Evolutionary conservation across 2,888 invertebrate genomes (phyloP).

Genomic region (Drosophila birchii): DNA sequence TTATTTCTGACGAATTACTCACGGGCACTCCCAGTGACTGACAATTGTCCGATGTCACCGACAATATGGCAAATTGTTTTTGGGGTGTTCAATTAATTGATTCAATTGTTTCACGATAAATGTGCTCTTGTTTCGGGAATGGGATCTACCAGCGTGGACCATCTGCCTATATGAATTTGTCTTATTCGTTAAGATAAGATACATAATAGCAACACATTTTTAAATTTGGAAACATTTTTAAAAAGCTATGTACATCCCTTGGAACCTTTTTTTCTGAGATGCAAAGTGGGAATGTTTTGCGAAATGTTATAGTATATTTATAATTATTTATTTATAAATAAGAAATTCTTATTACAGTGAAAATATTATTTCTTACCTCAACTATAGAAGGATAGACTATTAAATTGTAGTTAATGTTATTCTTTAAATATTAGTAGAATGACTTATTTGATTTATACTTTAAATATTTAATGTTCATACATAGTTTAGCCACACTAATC

Average conservation of each 20-base stretch:
- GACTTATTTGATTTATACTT: neutral
- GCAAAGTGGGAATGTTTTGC: neutral
- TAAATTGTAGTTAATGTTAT: neutral
- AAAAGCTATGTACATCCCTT: too few relatives aligned
- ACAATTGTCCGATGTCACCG: conserved; percentile 63
- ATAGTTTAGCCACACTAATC: neutral
- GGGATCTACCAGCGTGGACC: conserved; percentile 18
- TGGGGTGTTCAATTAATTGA: conserved; percentile 39
- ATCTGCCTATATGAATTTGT: conserved; percentile 11
- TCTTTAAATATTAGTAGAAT: neutral
- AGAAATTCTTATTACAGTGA: too few relatives aligned
- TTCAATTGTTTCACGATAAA: conserved; percentile 29
- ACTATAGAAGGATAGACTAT: neutral
- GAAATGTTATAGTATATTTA: too few relatives aligned
- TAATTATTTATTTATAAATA: too few relatives aligned
- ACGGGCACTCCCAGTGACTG: conserved; percentile 28
- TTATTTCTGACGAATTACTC: conserved; percentile 71
- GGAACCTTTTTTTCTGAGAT: neutral
- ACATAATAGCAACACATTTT: neutral
- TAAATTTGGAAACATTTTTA: neutral
- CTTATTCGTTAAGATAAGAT: neutral
- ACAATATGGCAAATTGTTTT: conserved; percentile 75
- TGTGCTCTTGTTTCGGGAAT: conserved; percentile 18
- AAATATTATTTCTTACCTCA: neutral
- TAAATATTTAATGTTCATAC: too few relatives aligned